Conservation (phyloP, 2,113 vertebrate genomes). For the Columba livia region DNA sequence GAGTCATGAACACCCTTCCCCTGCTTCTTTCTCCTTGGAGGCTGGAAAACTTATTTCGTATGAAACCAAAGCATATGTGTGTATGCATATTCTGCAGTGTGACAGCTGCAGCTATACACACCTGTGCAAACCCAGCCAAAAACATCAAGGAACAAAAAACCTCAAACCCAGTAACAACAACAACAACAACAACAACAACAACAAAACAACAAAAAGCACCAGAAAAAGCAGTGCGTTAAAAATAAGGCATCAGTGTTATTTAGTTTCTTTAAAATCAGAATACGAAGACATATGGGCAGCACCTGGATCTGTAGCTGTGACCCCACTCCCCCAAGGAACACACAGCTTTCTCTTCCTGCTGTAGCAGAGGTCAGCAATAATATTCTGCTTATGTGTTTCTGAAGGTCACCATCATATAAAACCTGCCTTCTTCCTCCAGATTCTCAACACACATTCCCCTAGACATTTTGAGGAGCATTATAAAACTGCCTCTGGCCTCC, state of each 20-base stretch:
- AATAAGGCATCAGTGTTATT: not conserved
- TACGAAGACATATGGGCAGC: slow-evolving; percentile 17
- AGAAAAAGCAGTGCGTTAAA: not conserved
- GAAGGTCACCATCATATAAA: not conserved
- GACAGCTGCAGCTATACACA: not conserved
- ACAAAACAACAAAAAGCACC: not conserved
- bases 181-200: not conserved
- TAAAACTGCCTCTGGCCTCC: not conserved
- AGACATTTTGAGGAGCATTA: not conserved
- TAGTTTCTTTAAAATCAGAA: not conserved
- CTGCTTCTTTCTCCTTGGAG: not conserved
- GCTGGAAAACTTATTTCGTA: not conserved
- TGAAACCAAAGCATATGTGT: not conserved
- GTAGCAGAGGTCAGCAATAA: not conserved
- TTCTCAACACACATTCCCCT: not conserved
- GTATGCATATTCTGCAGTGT: not conserved
- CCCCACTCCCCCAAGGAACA: not conserved
- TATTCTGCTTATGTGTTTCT: not conserved
- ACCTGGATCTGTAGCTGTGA: slow-evolving; percentile 4
- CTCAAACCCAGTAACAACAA: not conserved
- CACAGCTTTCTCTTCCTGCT: not conserved
- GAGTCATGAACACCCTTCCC: not conserved
- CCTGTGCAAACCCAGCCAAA: not conserved
- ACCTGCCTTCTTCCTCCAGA: not conserved
- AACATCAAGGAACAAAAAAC: not conserved